Evolutionary conservation across 2,888 invertebrate species (phyloP).

Genomic region (Agrilus cyanescens): DNA sequence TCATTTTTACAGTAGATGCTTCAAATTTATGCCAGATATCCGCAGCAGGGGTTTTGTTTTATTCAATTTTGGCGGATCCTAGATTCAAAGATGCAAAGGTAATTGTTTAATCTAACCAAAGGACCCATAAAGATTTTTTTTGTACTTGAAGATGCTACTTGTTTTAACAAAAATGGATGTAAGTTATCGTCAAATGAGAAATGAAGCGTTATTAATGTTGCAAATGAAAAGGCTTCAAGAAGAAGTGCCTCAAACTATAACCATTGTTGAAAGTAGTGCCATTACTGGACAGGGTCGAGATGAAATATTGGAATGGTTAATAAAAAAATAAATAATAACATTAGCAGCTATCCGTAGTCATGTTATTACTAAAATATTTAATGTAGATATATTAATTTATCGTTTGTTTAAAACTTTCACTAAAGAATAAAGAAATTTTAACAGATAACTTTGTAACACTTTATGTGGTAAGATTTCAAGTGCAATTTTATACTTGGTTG

Average conservation of each 20-base stretch:
- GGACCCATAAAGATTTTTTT: not conserved
- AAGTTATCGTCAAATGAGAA: slow-evolving; percentile 76
- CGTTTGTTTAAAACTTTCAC: no score
- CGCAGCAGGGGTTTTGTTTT: slow-evolving; percentile 68
- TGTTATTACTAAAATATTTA: no score
- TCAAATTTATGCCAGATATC: slow-evolving; percentile 80
- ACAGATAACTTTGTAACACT: no score
- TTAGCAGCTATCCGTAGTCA: no score
- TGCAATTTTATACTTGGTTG: slow-evolving; percentile 9
- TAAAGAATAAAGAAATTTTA: no score
- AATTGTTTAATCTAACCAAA: slow-evolving; percentile 9
- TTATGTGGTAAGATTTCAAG: not conserved
- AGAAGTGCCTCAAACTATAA: slow-evolving; percentile 56
- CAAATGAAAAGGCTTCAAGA: slow-evolving; percentile 58
- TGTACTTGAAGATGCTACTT: slow-evolving; percentile 46
- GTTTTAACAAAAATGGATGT: slow-evolving; percentile 76
- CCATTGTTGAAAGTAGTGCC: slow-evolving; percentile 63
- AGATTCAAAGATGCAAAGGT: slow-evolving; percentile 54
- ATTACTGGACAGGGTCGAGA: slow-evolving; percentile 59
- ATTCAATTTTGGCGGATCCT: slow-evolving; percentile 65
- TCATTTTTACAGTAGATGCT: slow-evolving; percentile 72
- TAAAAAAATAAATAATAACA: no score
- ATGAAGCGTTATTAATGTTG: slow-evolving; percentile 72
- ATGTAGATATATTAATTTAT: no score
- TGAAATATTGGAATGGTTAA: slow-evolving; percentile 49